A percentile compares a stretch with the other conserved stretches of the same genome.
These are phyloP conservation scores for Silurus glanis DNA, from an alignment of 2,113 vertebrate species.

Conservation along the genomic window DNA sequence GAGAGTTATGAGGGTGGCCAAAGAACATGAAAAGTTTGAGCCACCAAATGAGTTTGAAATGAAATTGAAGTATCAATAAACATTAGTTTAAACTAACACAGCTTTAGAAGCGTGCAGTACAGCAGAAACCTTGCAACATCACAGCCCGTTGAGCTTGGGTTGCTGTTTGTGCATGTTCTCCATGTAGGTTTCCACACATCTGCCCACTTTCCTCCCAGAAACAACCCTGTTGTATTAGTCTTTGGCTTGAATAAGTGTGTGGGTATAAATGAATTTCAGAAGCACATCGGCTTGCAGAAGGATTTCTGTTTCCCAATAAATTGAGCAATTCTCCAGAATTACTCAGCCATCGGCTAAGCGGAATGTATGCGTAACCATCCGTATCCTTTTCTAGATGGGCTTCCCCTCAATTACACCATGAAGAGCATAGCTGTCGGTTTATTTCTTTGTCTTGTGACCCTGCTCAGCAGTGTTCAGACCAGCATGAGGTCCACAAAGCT, in stretches of 20 bases:
- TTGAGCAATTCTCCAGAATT: neutral
- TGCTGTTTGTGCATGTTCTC: neutral
- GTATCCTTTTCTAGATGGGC: conserved; percentile 19
- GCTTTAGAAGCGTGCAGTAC: neutral
- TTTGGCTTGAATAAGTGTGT: neutral
- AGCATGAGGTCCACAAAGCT: conserved; percentile 1
- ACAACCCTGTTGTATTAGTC: neutral
- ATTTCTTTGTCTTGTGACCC: conserved; percentile 44
- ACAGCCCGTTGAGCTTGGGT: neutral
- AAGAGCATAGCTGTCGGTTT: conserved; percentile 17
- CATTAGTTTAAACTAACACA: neutral
- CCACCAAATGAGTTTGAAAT: neutral
- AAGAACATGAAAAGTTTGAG: neutral
- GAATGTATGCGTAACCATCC: conserved; percentile 29
- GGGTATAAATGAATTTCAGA: neutral
- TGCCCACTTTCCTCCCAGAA: neutral
- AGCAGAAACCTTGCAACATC: neutral
- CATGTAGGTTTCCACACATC: neutral
- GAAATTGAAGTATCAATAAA: neutral
- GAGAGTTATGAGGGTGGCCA: neutral
- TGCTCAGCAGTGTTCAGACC: neutral
- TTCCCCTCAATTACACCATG: conserved; percentile 3
- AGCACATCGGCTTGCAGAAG: neutral
- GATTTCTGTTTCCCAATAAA: neutral
- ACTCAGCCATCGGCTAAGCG: neutral